Base-by-base conservation (phyloP, 2,113 vertebrate species). In the Apteryx mantelli region DNA sequence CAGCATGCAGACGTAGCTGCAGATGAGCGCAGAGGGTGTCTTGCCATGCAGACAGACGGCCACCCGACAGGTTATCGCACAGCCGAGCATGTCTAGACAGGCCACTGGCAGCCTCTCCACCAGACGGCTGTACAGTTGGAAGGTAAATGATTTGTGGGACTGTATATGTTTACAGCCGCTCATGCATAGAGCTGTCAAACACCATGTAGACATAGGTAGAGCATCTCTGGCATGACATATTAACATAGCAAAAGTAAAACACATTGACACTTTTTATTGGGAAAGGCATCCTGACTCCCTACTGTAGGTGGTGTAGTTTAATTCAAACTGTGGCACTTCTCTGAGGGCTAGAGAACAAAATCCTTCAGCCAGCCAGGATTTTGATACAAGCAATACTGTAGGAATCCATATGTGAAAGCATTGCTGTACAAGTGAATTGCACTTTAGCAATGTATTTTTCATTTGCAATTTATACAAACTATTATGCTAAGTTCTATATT, bases 111-210 rank as follows among this genome's bases (percentile, higher is more conserved):
- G 92, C n/a, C 75, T 80, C 28, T 86, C 42, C 17, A 0, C n/a
- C 4, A 85, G 75, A 44, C 75, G 88, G 89, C 78, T 68, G 77
- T 68, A 24, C 19, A 1, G 74, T 69, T 19, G 73, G 86, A 91
- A 50, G 36, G 30, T 22, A 14, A 48, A 88, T 15, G 91, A 81
- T 89, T 77, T 40, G 50, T 58, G 79, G 88, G 70, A 14, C 48
- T 17, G 61, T 44, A 91, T 61, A 13, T 63, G 78, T 70, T 82
- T 44, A 82, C 20, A 89, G 82, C 36, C 56, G 9, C 71, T 58
- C 53, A 18, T 58, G 95, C 91, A 73, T 9, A 63, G 76, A 96
- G 85, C 96, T 96, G 95, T 88, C 94, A 89, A 88, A 80, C 8
- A 46, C 84, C 89, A 40, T 17, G 66, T 17, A 86, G 79, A 28